A percentile compares a stretch with the other conserved stretches of the same genome.
phyloP scores from a whole-genome alignment of 2,888 invertebrate species.

The Muscina levida region DNA sequence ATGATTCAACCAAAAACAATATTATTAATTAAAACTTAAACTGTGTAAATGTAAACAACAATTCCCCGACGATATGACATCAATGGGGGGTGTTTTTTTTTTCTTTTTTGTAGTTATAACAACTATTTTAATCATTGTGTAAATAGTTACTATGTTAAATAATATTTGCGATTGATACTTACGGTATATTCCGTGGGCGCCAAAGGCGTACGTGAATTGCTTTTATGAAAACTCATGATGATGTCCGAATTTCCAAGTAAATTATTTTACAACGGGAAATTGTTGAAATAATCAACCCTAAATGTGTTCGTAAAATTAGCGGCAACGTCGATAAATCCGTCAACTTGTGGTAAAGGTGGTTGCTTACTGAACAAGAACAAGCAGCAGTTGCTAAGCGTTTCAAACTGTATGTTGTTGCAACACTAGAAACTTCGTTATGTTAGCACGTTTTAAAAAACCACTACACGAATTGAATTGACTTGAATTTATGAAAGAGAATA shows the following conservation, averaged over 20 bases:
- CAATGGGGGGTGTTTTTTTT: slow-evolving; percentile 18
- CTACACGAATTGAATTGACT: not conserved
- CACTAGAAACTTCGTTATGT: slow-evolving; percentile 68
- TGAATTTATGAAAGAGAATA: not conserved
- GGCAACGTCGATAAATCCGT: slow-evolving; percentile 39
- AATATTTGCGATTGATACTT: slow-evolving; percentile 68
- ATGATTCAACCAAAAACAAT: too few relatives aligned
- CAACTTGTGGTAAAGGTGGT: not conserved
- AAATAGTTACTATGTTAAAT: not conserved
- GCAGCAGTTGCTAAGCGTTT: slow-evolving; percentile 50
- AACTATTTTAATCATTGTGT: slow-evolving; percentile 9
- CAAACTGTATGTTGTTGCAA: slow-evolving; percentile 58
- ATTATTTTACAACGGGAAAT: slow-evolving; percentile 17
- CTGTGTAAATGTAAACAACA: too few relatives aligned
- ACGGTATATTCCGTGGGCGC: slow-evolving; percentile 78
- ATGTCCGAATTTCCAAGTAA: not conserved
- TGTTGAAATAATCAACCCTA: not conserved
- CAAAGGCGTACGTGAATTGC: slow-evolving; percentile 79
- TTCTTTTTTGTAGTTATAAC: slow-evolving; percentile 28
- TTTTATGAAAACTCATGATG: slow-evolving; percentile 79
- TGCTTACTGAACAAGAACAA: slow-evolving; percentile 12
- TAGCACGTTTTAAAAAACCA: not conserved
- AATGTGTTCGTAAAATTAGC: slow-evolving; percentile 4
- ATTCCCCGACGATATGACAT: too few relatives aligned
- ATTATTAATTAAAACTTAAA: too few relatives aligned